Base-by-base conservation (phyloP, 2,113 vertebrate genomes). In the Syngnathus typhle region DNA sequence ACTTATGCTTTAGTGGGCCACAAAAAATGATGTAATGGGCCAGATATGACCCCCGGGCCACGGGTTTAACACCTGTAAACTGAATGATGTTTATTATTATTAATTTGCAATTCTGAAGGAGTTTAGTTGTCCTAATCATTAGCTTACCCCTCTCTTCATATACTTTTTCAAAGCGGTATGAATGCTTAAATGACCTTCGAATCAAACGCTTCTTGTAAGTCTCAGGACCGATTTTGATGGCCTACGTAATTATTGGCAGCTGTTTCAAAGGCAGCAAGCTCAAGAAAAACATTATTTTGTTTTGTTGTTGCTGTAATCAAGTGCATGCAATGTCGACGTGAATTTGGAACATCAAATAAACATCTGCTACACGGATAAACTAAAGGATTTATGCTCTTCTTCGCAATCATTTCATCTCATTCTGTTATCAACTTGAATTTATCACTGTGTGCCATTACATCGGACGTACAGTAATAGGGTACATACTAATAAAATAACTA, bases 121-220 rank as follows among this genome's bases (percentile, higher is more conserved):
- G 8, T 27, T 2, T 36, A 36, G 55, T 58, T 58, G 36, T 58
- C 4, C 16, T 37, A 58, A 58, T 16, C 15, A 15, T 36, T 13
- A 0, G 27, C 36, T 8, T 16, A 58, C 36, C 15, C 0, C 36
- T 15, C 18, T 58, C 13, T 9, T 52, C 7, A 21, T 21, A 15
- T 36, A 36, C 12, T 15, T 8, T 36, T 3, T 58, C 6, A 18
- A 16, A 18, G 27, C 16, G 13, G 36, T 58, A 36, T 15, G 27
- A 36, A 58, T 58, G 27, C 66, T 70, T 73, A 76, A 84, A 77
- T 27, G 13, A 18, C 27, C 55, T 58, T 36, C 12, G 27, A 58
- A 58, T 58, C 27, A 58, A 58, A 58, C 7, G 13, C 55, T 36
- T 36, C 55, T 58, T 58, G 36, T 58, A 58, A 58, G 55, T 58